Percentiles rank a stretch among this genome's conserved stretches.
These are phyloP conservation scores for Platerodrilus igneus DNA, from an alignment of 2,888 invertebrate genomes.

Conservation along the genomic window DNA sequence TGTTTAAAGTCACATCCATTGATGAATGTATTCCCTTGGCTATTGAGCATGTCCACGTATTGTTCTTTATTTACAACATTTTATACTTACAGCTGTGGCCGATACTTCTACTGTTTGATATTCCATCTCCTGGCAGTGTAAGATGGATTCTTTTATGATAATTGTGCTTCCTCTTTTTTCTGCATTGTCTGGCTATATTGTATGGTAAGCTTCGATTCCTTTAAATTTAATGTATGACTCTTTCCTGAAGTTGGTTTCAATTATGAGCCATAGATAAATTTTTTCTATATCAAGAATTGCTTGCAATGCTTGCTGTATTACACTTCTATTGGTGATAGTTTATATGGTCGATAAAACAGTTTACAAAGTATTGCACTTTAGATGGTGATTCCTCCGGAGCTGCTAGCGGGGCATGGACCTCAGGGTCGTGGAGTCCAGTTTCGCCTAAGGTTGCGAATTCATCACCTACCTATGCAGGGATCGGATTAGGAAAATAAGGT, in stretches of 20 bases:
- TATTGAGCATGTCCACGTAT: conserved; percentile 15
- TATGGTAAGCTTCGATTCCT: conserved; percentile 22
- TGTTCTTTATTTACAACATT: conserved; percentile 21
- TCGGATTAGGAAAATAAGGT: too few species aligned
- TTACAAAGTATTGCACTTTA: too few species aligned
- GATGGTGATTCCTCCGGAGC: too few species aligned
- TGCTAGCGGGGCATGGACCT: too few species aligned
- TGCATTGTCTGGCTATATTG: conserved; percentile 24
- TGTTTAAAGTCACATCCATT: conserved; percentile 8
- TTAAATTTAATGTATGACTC: conserved; percentile 24
- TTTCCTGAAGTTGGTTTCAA: conserved; percentile 28
- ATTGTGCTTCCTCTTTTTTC: conserved; percentile 26
- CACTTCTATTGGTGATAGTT: too few species aligned
- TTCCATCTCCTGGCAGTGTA: conserved; percentile 16
- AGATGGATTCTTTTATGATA: conserved; percentile 20
- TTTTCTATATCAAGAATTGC: conserved; percentile 22
- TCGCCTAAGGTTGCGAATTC: too few species aligned
- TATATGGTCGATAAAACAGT: too few species aligned
- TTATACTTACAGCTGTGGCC: conserved; percentile 15
- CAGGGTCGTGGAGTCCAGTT: too few species aligned
- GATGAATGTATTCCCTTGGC: conserved; percentile 9
- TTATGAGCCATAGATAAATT: conserved; percentile 24
- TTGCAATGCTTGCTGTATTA: conserved; percentile 25
- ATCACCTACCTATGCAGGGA: too few species aligned
- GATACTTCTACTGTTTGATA: conserved; percentile 18